Base-by-base conservation (phyloP, 2,888 invertebrate genomes). In the Caenorhabditis imperialis region DNA sequence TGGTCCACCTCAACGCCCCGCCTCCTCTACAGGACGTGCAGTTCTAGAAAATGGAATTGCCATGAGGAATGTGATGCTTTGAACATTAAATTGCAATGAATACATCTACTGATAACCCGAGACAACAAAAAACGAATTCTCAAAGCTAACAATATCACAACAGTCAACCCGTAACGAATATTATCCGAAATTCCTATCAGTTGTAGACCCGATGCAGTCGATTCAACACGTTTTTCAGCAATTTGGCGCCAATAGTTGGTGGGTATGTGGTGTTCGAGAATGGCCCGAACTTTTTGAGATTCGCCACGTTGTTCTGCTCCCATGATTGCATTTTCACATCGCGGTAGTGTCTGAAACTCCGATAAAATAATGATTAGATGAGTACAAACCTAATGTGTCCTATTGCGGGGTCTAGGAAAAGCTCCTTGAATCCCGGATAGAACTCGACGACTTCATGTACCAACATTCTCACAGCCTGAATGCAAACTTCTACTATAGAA, bases 321-420 rank as follows among this genome's bases (percentile, higher is more conserved):
- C 74, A 74, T 0, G 58, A 33, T 37, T 74, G 74, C 74, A 74
- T 74, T 45, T 62, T 14, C 5, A 74, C 74, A 20, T 74, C 74
- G 14, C 74, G 74, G 44, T 74, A 74, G 42, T 74, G 74, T 48
- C 70, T 58, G 50, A 37, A 53, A 50, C 20, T 16, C 22, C 23
- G 25, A 18, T 25, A 20, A 1, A 2, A 5, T 47, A n/a, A 12
- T 16, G 35, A 33, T 6, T 37, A 10, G n/a, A 30, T 18, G 22
- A 1, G 35, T 18, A 6, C 33, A 16, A 12, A 65, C 57, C 72
- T 44, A 33, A 74, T 74, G 18, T 74, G 69, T 0, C 74, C 74
- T 5, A 74, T 58, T 1, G 61, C 35, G 1, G 67, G 51, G 25
- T 74, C 57, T 10, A 74, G 23, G 33, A 74, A 74, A 22, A 61